These are phyloP conservation scores for Girardia tigrina DNA, from an alignment of 2,888 invertebrate genomes.

Conservation along the genomic window DNA sequence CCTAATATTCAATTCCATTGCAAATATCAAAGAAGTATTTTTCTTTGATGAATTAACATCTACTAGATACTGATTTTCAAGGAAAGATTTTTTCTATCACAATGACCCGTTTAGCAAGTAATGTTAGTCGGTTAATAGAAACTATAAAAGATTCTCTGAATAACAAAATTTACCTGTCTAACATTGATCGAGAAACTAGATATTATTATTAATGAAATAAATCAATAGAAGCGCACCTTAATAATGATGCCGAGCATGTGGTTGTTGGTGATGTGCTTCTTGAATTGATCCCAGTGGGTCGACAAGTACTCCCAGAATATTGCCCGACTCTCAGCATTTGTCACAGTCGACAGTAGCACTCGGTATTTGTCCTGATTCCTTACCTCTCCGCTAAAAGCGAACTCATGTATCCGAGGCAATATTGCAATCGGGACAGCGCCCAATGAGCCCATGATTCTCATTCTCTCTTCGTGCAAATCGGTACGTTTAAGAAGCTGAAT, in stretches of 20 bases:
- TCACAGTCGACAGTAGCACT: conserved; percentile 71
- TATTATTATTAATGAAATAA: too few relatives aligned
- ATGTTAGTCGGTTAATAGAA: too few relatives aligned
- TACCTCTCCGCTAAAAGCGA: conserved; percentile 61
- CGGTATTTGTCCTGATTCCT: conserved; percentile 77
- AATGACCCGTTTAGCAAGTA: too few relatives aligned
- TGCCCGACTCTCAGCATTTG: conserved; percentile 66
- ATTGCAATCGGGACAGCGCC: conserved; percentile 64
- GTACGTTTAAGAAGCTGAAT: conserved; percentile 54
- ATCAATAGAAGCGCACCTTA: neutral
- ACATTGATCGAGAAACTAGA: too few relatives aligned
- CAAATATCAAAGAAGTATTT: too few relatives aligned
- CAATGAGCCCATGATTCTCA: conserved; percentile 66
- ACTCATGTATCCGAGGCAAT: conserved; percentile 59
- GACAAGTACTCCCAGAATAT: conserved; percentile 80
- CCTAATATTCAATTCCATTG: too few relatives aligned
- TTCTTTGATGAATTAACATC: too few relatives aligned
- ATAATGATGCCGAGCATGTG: conserved; percentile 1
- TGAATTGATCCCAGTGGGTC: conserved; percentile 64
- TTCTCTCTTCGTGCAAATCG: conserved; percentile 70
- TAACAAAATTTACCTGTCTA: too few relatives aligned
- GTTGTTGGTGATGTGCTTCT: conserved; percentile 49
- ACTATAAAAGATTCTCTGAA: too few relatives aligned
- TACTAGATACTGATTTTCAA: too few relatives aligned
- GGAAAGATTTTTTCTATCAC: too few relatives aligned